These are phyloP conservation scores for Lampris incognitus DNA, from an alignment of 2,113 vertebrate genomes.

Conservation along the genomic window DNA sequence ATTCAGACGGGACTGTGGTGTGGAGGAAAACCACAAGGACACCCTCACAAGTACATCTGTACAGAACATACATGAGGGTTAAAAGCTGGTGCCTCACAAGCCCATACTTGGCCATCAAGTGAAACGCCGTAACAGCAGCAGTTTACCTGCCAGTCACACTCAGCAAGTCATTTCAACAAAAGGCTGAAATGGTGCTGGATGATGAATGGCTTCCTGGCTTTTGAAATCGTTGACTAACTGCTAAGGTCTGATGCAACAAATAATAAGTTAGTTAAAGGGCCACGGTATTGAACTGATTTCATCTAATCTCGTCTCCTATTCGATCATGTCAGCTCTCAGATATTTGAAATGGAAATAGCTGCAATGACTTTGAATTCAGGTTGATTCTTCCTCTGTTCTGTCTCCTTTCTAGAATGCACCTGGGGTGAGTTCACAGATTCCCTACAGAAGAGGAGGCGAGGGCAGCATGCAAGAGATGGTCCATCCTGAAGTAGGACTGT, in stretches of 20 bases:
- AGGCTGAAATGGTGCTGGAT: constrained; percentile 19
- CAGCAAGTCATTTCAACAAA: constrained; percentile 44
- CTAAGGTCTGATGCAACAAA: constrained; percentile 11
- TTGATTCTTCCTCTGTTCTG: constrained; percentile 45
- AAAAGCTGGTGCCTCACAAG: constrained; percentile 47
- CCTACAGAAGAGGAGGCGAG: constrained; percentile 32
- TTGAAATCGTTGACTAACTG: constrained; percentile 28
- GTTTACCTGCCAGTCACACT: constrained; percentile 56
- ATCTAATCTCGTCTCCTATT: constrained; percentile 29
- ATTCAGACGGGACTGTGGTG: no score
- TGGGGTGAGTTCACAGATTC: constrained; percentile 54
- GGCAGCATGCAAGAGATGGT: constrained; percentile 28
- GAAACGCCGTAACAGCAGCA: constrained; percentile 39
- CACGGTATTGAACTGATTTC: constrained; percentile 31
- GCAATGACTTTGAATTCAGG: constrained; percentile 57
- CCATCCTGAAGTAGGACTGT: neutral
- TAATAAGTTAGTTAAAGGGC: neutral
- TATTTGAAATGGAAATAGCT: constrained; percentile 67
- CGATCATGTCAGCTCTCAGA: constrained; percentile 31
- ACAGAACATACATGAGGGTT: neutral
- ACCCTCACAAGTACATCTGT: no score
- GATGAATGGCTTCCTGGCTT: constrained; percentile 28
- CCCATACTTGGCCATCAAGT: constrained; percentile 42
- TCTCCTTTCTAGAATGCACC: constrained; percentile 52
- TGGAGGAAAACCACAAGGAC: no score